phyloP scores from a whole-genome alignment of 2,113 vertebrate genomes.

The Charadrius vociferus region DNA sequence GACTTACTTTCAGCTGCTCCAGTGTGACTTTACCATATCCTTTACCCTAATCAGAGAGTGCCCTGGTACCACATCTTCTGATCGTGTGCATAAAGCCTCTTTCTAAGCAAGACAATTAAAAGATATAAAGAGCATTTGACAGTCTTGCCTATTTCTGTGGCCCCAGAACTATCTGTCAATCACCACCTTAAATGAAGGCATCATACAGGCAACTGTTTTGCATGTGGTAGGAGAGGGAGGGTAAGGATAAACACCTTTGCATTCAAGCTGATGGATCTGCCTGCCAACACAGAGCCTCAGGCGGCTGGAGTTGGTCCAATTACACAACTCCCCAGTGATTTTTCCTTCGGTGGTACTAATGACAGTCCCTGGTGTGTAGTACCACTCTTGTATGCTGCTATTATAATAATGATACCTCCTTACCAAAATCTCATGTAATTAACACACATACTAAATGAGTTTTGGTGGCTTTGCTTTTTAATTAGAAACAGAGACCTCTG shows the following conservation, averaged over 20 bases:
- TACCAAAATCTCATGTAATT: constrained; percentile 53
- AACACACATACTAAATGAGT: constrained; percentile 42
- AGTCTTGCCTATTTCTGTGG: neutral
- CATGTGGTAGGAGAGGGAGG: neutral
- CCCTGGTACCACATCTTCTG: neutral
- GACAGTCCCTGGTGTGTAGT: constrained; percentile 21
- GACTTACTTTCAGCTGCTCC: neutral
- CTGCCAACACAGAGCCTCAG: constrained; percentile 18
- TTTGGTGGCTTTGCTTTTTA: constrained; percentile 55
- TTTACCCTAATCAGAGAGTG: neutral
- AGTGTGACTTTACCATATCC: neutral
- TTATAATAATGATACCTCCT: constrained; percentile 26
- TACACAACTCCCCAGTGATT: constrained; percentile 12
- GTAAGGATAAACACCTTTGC: constrained; percentile 20
- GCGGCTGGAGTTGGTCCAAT: constrained; percentile 18
- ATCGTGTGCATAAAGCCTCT: neutral
- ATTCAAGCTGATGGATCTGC: constrained; percentile 15
- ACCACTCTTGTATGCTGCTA: neutral
- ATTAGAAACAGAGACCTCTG: constrained; percentile 35
- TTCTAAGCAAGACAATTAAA: neutral
- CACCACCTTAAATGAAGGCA: neutral
- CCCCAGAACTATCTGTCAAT: neutral
- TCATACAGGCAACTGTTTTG: constrained; percentile 13
- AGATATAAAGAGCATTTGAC: neutral
- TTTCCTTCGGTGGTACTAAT: constrained; percentile 16